A percentile compares a stretch with the other conserved stretches of the same genome.
phyloP scores from a whole-genome alignment of 2,797 vertebrate species.

The Epinephelus malabaricus region DNA sequence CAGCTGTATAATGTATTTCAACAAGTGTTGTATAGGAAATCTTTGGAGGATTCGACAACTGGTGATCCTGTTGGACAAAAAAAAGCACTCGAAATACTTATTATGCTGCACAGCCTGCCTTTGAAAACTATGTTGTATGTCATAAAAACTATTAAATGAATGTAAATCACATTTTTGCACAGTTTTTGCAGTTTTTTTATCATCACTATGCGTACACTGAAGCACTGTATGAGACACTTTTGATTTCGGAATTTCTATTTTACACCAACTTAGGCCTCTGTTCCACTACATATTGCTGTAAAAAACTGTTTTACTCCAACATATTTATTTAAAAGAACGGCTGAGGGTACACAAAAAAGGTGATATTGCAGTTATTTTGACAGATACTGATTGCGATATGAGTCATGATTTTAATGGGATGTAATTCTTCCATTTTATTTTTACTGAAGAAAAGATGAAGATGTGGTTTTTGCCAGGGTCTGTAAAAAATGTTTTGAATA shows the following conservation, averaged over 20 bases:
- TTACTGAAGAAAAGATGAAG: too few species aligned
- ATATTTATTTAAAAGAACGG: neutral
- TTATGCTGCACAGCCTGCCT: constrained; percentile 82
- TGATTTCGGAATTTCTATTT: neutral
- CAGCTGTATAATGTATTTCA: constrained; percentile 70
- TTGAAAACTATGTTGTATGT: constrained; percentile 76
- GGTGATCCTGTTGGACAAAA: constrained; percentile 57
- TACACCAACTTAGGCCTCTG: neutral
- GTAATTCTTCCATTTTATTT: too few species aligned
- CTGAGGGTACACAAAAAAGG: too few species aligned
- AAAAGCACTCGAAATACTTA: constrained; percentile 76
- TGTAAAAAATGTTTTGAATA: too few species aligned
- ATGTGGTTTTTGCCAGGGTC: too few species aligned
- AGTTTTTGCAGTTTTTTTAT: constrained; percentile 14
- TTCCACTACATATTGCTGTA: neutral
- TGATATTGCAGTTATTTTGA: too few species aligned
- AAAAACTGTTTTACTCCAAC: neutral
- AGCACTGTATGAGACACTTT: neutral
- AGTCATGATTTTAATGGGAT: too few species aligned
- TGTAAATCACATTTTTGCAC: constrained; percentile 69
- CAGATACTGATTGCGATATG: too few species aligned
- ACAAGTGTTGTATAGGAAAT: constrained; percentile 50
- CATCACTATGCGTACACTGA: neutral
- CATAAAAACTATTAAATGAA: constrained; percentile 81
- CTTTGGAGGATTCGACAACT: constrained; percentile 54